Evolutionary conservation across 2,888 invertebrate species (phyloP).

Genomic region (Drosophila colorata): DNA sequence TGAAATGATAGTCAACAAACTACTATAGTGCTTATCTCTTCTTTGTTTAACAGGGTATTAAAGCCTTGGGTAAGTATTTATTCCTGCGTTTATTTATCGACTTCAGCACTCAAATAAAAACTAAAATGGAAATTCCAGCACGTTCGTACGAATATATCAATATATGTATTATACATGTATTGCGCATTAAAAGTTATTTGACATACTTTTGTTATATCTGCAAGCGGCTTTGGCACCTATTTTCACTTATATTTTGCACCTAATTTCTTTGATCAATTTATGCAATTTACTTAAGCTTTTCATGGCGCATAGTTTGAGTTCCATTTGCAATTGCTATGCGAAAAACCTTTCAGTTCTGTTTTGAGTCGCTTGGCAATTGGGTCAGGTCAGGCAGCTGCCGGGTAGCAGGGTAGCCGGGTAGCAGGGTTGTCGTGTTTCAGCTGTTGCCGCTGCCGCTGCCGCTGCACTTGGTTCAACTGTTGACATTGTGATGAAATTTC

Average conservation of each 20-base stretch:
- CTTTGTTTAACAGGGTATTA: background rate
- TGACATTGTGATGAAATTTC: conserved; percentile 44
- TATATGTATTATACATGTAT: background rate
- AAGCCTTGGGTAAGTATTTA: background rate
- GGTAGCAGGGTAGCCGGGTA: background rate
- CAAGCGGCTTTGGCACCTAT: conserved; percentile 16
- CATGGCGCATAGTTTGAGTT: conserved; percentile 7
- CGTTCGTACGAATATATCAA: background rate
- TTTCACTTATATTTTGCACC: background rate
- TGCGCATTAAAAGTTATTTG: background rate
- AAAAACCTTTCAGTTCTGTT: conserved; percentile 16
- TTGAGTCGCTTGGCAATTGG: conserved; percentile 41
- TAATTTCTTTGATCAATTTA: conserved; percentile 5
- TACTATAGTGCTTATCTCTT: too few relatives aligned
- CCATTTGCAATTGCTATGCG: conserved; percentile 14
- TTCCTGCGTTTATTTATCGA: background rate
- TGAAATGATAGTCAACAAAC: too few relatives aligned
- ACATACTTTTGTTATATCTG: background rate
- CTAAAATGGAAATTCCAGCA: background rate
- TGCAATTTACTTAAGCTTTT: conserved; percentile 34
- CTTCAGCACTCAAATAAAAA: background rate
- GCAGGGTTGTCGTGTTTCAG: background rate
- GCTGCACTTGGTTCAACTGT: conserved; percentile 19
- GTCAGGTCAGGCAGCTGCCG: conserved; percentile 24
- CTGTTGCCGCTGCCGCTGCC: conserved; percentile 2